A percentile compares a stretch with the other conserved stretches of the same genome.
Evolutionary conservation across 2,113 vertebrate genomes (phyloP).

Genomic region (Dromaius novaehollandiae): DNA sequence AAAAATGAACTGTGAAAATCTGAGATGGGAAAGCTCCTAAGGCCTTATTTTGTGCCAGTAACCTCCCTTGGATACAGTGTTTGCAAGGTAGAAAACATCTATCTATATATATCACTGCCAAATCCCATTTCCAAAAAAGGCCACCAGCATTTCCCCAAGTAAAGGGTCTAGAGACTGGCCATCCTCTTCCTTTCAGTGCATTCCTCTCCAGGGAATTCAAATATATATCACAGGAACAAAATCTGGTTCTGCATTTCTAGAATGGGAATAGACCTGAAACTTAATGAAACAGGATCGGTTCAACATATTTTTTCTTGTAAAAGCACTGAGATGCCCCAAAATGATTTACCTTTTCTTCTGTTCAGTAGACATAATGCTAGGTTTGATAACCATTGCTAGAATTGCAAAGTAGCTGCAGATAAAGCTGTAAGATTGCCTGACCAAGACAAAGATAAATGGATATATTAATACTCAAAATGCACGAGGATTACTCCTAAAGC

Average conservation of each 20-base stretch:
- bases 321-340: background rate
- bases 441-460: background rate
- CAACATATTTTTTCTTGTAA: background rate
- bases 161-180: background rate
- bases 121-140: background rate
- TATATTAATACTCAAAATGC: background rate
- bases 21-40: background rate
- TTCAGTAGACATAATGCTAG: background rate
- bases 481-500: background rate
- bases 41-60: background rate
- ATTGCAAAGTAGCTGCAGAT: constrained; percentile 9
- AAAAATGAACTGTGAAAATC: background rate
- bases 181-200: background rate
- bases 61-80: background rate
- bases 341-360: background rate
- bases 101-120: fast-evolving
- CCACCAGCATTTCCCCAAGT: background rate
- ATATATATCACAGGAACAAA: background rate
- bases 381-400: background rate
- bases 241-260: background rate
- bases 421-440: background rate
- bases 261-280: background rate
- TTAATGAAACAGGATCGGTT: background rate
- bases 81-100: background rate
- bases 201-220: background rate